A percentile compares a stretch with the other conserved stretches of the same genome.
Conservation (phyloP, 2,797 vertebrate genomes). For the Vultur gryphus region DNA sequence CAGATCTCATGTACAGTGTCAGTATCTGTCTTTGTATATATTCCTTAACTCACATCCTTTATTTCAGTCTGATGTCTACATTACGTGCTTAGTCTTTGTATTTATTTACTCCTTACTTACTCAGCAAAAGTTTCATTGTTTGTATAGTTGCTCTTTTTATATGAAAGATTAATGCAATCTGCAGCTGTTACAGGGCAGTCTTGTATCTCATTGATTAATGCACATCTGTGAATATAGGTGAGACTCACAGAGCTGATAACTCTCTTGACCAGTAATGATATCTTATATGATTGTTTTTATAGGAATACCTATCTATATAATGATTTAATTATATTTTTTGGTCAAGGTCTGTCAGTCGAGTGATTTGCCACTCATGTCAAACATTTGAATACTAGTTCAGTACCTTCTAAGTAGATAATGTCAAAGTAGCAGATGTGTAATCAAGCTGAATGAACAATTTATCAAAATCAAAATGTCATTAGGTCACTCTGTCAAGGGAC, state of each 20-base stretch:
- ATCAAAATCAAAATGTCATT: constrained; percentile 31
- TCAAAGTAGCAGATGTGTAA: constrained; percentile 63
- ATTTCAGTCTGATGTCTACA: background rate
- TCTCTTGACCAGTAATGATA: background rate
- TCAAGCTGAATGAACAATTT: constrained; percentile 66
- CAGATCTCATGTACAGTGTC: background rate
- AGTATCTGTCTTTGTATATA: background rate
- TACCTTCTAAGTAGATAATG: constrained; percentile 4
- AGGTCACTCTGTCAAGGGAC: background rate
- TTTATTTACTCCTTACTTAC: background rate
- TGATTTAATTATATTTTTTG: constrained; percentile 47
- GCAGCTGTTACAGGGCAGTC: background rate
- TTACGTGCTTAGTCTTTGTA: background rate
- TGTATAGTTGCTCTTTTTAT: background rate
- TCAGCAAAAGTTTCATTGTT: background rate
- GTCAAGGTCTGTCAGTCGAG: background rate
- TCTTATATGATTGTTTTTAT: background rate
- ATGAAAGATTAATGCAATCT: background rate
- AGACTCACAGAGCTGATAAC: background rate
- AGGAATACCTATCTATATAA: background rate
- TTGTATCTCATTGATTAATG: background rate
- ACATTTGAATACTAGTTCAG: constrained; percentile 10
- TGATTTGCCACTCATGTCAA: constrained; percentile 20
- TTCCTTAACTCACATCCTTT: background rate
- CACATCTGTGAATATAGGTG: background rate